Evolutionary conservation across 2,797 vertebrate genomes (phyloP).

Genomic region (Typhlichthys eigenmanni): DNA sequence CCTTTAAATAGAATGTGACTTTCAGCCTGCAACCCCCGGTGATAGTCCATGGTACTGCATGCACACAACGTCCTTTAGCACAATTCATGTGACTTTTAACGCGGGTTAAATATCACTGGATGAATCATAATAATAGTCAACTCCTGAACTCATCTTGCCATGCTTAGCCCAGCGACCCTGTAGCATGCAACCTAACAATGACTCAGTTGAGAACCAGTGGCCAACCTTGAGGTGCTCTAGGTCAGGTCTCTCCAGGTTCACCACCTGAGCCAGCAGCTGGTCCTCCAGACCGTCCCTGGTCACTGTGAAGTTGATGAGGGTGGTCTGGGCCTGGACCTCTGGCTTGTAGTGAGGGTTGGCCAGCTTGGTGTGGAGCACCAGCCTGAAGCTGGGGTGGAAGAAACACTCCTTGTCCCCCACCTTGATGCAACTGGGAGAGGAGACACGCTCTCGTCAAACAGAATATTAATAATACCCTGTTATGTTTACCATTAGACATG

Average conservation of each 20-base stretch:
- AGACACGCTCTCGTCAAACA: neutral
- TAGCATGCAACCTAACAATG: no score
- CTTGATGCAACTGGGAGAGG: slow-evolving; percentile 75
- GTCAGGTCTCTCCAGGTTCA: slow-evolving; percentile 77
- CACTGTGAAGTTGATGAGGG: slow-evolving; percentile 78
- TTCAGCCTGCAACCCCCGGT: no score
- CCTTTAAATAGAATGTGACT: no score
- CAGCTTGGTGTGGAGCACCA: slow-evolving; percentile 80
- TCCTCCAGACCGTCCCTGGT: slow-evolving; percentile 74
- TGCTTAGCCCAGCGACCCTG: no score
- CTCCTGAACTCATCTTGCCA: no score
- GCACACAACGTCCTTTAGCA: no score
- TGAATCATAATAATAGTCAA: no score
- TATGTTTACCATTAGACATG: no score
- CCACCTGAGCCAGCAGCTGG: slow-evolving; percentile 79
- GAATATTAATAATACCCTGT: neutral
- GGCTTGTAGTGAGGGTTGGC: slow-evolving; percentile 78
- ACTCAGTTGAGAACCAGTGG: no score
- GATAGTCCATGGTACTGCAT: no score
- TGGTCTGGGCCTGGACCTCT: slow-evolving; percentile 80
- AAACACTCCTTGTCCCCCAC: slow-evolving; percentile 79
- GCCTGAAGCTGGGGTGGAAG: slow-evolving; percentile 77
- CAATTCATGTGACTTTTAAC: no score
- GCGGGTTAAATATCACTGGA: no score
- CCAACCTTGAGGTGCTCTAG: slow-evolving; percentile 75